Base-by-base conservation (phyloP, 2,888 invertebrate species). In the Tenthredo notha region DNA sequence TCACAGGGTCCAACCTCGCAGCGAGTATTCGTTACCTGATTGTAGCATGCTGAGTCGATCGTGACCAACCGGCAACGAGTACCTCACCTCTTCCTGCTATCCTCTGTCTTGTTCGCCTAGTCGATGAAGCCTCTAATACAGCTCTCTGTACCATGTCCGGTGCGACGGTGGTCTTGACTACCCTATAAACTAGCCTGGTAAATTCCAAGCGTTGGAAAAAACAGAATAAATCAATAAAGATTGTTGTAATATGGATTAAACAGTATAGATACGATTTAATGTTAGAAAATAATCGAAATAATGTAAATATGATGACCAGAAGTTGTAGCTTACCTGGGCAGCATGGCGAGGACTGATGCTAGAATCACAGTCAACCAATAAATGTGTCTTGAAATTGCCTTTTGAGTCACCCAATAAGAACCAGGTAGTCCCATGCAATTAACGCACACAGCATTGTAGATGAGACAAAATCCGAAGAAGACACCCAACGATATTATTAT, bases 371-470 rank as follows among this genome's bases (percentile, higher is more conserved):
- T 95, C 84, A 98, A 94, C 97, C 98, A 98, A 94, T 97, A 98
- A 33, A 95, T 94, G 4, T 96, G 95, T 86, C 97, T 96, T 40
- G 94, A 93, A 91, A 98, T 94, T 83, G 97, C 96, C 91, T 95
- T 95, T 92, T 97, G 96, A 94, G 98, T 96, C 84, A 98, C 97
- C 96, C 97, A 97, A 93, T 97, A 98, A 40, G 98, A 98, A 90
- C 98, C 97, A 61, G 98, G 97, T 90, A 98, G 94, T 85, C 96
- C 96, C 93, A 97, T 96, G 93, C 98, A 97, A 88, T 96, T 95
- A 87, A 97, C 96, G 93, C 98, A 97, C 88, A 97, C 93, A 12
- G 96, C 95, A 94, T 98, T 98, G 94, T 98, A 98, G 82, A 97
- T 92, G 85, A 98, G 94, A 86, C 98, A 97, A 93, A 98, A 97